Evolutionary conservation across 2,113 vertebrate genomes (phyloP).

Genomic region (Helogale parvula): DNA sequence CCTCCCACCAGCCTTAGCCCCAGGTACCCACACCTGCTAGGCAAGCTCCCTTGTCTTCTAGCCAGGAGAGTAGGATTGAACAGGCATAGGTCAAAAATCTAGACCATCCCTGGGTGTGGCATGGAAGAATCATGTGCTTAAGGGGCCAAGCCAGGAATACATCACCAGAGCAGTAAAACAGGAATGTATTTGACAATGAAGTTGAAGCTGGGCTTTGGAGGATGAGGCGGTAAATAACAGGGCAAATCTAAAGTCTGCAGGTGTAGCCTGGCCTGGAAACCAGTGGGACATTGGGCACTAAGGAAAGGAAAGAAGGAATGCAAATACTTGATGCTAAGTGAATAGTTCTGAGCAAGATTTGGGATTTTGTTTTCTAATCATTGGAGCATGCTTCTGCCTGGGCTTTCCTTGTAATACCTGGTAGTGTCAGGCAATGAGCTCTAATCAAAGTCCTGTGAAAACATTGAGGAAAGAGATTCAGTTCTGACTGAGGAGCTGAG

Average conservation of each 20-base stretch:
- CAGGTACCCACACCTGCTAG: background rate
- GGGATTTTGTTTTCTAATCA: background rate
- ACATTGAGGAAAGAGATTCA: background rate
- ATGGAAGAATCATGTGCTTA: background rate
- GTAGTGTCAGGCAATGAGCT: background rate
- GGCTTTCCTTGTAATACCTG: background rate
- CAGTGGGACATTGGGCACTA: background rate
- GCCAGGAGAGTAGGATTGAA: background rate
- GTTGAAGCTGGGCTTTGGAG: background rate
- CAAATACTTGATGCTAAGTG: background rate
- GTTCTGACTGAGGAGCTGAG: background rate
- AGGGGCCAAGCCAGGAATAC: background rate
- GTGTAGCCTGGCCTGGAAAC: background rate
- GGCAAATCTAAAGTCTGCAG: background rate
- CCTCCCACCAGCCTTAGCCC: background rate
- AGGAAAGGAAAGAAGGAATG: constrained; percentile 8
- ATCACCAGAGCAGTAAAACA: background rate
- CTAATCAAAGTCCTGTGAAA: background rate
- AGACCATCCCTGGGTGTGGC: background rate
- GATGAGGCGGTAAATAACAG: background rate
- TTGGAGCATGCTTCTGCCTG: background rate
- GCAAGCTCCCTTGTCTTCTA: background rate
- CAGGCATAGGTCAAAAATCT: background rate
- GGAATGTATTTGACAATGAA: constrained; percentile 36
- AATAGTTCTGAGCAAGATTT: background rate